Conservation (phyloP, 2,888 invertebrate species). For the Alentia gelatinosa region DNA sequence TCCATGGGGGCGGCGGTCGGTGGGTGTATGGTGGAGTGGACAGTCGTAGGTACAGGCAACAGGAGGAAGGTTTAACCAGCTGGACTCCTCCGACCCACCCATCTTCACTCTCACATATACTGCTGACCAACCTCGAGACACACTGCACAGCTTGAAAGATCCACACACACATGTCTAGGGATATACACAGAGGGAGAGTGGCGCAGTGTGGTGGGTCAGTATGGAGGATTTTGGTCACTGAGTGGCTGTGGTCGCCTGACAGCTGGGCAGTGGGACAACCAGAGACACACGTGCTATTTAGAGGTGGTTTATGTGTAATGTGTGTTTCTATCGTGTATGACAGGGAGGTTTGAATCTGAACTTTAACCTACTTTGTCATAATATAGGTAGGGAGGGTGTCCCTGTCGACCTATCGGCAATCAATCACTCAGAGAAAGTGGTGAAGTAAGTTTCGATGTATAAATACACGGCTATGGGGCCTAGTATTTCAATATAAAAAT, state of each 20-base stretch:
- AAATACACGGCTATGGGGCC: no score
- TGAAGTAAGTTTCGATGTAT: no score
- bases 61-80: no score
- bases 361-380: not conserved
- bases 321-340: not conserved
- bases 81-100: not conserved
- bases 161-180: not conserved
- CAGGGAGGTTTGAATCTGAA: not conserved
- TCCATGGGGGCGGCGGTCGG: not conserved
- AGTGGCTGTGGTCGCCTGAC: not conserved
- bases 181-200: not conserved
- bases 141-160: not conserved
- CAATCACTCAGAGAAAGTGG: no score
- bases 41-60: no score
- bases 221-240: not conserved
- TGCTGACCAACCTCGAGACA: not conserved
- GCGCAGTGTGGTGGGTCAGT: not conserved
- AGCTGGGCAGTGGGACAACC: not conserved
- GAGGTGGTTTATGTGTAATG: no score
- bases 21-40: not conserved
- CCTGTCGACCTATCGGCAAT: no score
- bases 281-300: not conserved
- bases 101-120: no score
- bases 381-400: not conserved
- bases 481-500: no score